A percentile compares a stretch with the other conserved stretches of the same genome.
These are phyloP conservation scores for Capromys pilorides DNA, from an alignment of 2,797 vertebrate species.

Conservation along the genomic window DNA sequence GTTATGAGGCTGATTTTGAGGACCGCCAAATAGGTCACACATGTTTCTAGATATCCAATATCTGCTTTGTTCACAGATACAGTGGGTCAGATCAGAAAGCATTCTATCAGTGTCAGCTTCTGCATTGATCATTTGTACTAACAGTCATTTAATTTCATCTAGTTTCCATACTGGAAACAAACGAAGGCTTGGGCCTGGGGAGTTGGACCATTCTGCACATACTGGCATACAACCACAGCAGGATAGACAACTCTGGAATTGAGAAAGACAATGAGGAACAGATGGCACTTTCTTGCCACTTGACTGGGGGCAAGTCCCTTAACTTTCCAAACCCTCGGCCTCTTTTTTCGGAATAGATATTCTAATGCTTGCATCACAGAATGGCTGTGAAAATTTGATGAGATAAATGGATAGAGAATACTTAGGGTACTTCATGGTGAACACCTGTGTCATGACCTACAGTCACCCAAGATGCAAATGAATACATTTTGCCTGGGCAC, in stretches of 20 bases:
- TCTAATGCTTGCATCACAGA: neutral
- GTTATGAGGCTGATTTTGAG: neutral
- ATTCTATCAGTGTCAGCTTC: neutral
- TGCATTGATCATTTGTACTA: neutral
- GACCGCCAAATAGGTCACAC: neutral
- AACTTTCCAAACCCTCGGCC: neutral
- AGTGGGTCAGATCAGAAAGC: neutral
- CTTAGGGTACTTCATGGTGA: neutral
- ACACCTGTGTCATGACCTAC: neutral
- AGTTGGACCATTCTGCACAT: neutral
- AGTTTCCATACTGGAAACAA: neutral
- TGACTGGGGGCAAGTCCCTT: neutral
- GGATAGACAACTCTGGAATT: neutral
- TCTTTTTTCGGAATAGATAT: constrained; percentile 14
- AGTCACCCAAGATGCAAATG: constrained; percentile 5
- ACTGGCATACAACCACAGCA: fast-evolving
- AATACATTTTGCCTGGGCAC: neutral
- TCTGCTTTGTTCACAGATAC: neutral
- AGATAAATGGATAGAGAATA: constrained; percentile 19
- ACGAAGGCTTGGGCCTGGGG: fast-evolving
- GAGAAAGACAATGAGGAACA: neutral
- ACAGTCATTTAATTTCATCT: neutral
- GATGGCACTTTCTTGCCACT: neutral
- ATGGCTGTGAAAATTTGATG: neutral
- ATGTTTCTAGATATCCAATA: neutral